Evolutionary conservation across 1,140 invertebrate genomes (phyloP).

Genomic region (Chrysopa pallens): DNA sequence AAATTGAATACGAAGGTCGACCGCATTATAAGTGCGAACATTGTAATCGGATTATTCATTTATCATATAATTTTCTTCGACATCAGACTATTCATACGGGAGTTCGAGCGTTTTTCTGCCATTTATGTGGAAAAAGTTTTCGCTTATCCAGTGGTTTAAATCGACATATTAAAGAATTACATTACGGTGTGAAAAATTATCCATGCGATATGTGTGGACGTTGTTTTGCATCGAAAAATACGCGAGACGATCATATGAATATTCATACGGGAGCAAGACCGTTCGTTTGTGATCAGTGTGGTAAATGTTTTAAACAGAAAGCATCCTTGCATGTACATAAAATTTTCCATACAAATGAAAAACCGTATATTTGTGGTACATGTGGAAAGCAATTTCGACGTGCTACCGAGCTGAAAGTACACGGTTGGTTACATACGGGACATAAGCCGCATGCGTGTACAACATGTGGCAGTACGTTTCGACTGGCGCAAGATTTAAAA

Average conservation of each 20-base stretch:
- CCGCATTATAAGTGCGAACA: conserved; percentile 22
- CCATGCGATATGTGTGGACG: conserved; percentile 20
- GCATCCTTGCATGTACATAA: conserved; percentile 75
- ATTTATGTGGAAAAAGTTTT: conserved; percentile 33
- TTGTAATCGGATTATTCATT: conserved; percentile 25
- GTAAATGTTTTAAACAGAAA: conserved; percentile 16
- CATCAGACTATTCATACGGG: conserved; percentile 27
- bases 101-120: conserved; percentile 28
- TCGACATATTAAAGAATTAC: conserved; percentile 14
- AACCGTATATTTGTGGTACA: conserved; percentile 91
- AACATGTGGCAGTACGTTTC: conserved; percentile 28
- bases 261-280: conserved; percentile 43
- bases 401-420: conserved; percentile 15
- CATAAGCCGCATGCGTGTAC: conserved; percentile 28
- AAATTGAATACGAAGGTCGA: conserved; percentile 12
- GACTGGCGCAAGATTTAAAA: conserved; percentile 26
- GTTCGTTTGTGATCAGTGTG: conserved; percentile 42
- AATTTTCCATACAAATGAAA: conserved; percentile 89
- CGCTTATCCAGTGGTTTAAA: conserved; percentile 9
- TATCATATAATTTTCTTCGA: conserved; percentile 28
- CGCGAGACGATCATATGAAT: conserved; percentile 40
- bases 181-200: conserved; percentile 22
- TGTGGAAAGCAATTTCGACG: conserved; percentile 28
- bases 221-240: conserved; percentile 29
- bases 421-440: conserved; percentile 28